Conservation (phyloP, 2,888 invertebrate species). For the Meloe dianella region DNA sequence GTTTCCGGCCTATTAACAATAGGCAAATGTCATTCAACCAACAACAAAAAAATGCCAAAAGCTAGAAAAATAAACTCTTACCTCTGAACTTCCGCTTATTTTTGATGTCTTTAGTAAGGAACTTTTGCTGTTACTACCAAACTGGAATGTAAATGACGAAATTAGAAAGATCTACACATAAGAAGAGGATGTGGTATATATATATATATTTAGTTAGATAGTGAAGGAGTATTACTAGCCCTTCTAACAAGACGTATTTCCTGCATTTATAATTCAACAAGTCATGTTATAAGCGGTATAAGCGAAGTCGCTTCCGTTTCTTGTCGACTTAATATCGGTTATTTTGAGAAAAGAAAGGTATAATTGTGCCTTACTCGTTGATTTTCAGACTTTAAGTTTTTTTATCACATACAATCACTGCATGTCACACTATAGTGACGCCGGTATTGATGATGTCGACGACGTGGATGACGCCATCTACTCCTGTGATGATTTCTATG, state of each 20-base stretch:
- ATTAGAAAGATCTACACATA: background rate
- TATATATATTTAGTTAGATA: no score
- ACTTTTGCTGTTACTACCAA: background rate
- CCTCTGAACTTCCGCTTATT: background rate
- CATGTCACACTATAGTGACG: background rate
- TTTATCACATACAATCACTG: background rate
- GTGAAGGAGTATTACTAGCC: background rate
- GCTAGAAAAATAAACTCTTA: background rate
- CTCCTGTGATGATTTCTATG: background rate
- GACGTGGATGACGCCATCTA: background rate
- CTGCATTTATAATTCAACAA: constrained; percentile 10
- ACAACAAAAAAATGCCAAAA: background rate
- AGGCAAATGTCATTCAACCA: background rate
- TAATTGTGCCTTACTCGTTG: background rate
- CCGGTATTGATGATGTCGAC: background rate
- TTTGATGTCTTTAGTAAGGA: background rate
- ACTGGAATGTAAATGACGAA: constrained; percentile 6
- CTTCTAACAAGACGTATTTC: background rate
- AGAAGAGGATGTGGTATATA: background rate
- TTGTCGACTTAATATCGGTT: background rate
- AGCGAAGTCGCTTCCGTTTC: background rate
- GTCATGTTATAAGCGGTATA: background rate
- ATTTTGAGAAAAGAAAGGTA: background rate
- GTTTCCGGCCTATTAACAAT: constrained; percentile 9
- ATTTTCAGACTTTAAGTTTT: background rate